A percentile compares a stretch with the other conserved stretches of the same genome.
These are phyloP conservation scores for Monochamus saltuarius DNA, from an alignment of 1,140 invertebrate species.

Conservation along the genomic window DNA sequence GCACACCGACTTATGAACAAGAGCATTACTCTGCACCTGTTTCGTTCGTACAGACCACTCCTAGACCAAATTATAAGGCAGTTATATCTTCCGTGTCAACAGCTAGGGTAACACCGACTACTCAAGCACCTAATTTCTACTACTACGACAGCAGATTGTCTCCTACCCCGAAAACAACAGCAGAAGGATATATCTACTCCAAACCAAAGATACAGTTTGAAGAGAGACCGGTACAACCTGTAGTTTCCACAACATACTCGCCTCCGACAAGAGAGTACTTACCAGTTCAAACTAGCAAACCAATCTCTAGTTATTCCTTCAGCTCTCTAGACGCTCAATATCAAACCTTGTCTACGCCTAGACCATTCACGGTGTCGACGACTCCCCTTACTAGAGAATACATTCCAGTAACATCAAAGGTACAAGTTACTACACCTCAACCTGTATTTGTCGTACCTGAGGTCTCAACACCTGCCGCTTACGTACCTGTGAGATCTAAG, in stretches of 20 bases:
- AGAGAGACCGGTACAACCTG: constrained; percentile 38
- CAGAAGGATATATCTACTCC: constrained; percentile 52
- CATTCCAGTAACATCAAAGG: constrained; percentile 2
- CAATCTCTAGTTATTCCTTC: constrained; percentile 34
- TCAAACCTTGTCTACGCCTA: constrained; percentile 19
- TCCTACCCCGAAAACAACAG: constrained; percentile 28
- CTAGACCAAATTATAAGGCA: constrained; percentile 39
- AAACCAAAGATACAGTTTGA: constrained; percentile 53
- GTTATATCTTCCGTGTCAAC: constrained; percentile 31
- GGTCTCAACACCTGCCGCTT: not conserved
- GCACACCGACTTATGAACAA: not conserved
- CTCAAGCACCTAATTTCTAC: constrained; percentile 22
- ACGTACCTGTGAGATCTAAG: constrained; percentile 15
- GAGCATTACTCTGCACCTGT: not conserved
- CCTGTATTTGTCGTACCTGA: not conserved
- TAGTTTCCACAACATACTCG: constrained; percentile 3
- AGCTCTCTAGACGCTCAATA: constrained; percentile 33
- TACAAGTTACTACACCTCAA: constrained; percentile 1
- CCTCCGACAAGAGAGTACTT: constrained; percentile 10
- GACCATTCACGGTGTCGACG: constrained; percentile 15
- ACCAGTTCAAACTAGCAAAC: constrained; percentile 26
- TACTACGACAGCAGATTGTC: constrained; percentile 35
- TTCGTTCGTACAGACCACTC: constrained; percentile 32
- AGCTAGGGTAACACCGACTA: constrained; percentile 21
- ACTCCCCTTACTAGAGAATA: constrained; percentile 13